Evolutionary conservation across 2,888 invertebrate species (phyloP).

Genomic region (Candidula unifasciata): DNA sequence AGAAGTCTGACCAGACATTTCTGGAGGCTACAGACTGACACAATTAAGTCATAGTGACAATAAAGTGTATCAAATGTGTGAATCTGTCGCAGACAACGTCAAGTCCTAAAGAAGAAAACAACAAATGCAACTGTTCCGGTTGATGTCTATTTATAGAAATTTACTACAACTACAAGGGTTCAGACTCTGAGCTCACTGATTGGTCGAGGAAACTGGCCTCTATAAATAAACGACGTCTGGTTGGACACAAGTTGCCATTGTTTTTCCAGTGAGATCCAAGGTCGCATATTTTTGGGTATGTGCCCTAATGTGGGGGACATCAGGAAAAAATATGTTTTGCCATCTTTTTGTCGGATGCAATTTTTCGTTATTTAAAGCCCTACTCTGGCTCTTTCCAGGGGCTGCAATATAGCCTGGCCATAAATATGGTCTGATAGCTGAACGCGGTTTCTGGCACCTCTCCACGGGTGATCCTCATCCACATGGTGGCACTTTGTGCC

Average conservation of each 20-base stretch:
- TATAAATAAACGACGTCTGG: constrained; percentile 28
- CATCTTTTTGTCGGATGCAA: too few relatives aligned
- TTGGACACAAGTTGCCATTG: neutral
- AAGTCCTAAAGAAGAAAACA: neutral
- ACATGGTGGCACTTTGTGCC: too few relatives aligned
- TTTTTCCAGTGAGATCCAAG: too few relatives aligned
- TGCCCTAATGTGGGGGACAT: too few relatives aligned
- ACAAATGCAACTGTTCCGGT: constrained; percentile 35
- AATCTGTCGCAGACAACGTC: neutral
- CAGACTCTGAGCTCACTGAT: constrained; percentile 43
- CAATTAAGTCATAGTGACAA: constrained; percentile 3
- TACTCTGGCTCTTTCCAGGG: too few relatives aligned
- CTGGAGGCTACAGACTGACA: neutral
- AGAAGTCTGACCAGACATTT: constrained; percentile 33
- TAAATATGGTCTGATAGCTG: too few relatives aligned
- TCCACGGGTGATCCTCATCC: too few relatives aligned
- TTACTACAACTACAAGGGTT: constrained; percentile 46
- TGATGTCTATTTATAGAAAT: constrained; percentile 43
- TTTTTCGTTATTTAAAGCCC: too few relatives aligned
- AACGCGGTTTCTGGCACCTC: too few relatives aligned
- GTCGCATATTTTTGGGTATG: too few relatives aligned
- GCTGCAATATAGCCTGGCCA: too few relatives aligned
- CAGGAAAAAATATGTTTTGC: too few relatives aligned
- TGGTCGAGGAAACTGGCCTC: constrained; percentile 18
- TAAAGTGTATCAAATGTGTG: neutral